Percentiles rank a stretch among this genome's conserved stretches.
These are phyloP conservation scores for Xestia c-nigrum DNA, from an alignment of 2,888 invertebrate species.

Conservation along the genomic window DNA sequence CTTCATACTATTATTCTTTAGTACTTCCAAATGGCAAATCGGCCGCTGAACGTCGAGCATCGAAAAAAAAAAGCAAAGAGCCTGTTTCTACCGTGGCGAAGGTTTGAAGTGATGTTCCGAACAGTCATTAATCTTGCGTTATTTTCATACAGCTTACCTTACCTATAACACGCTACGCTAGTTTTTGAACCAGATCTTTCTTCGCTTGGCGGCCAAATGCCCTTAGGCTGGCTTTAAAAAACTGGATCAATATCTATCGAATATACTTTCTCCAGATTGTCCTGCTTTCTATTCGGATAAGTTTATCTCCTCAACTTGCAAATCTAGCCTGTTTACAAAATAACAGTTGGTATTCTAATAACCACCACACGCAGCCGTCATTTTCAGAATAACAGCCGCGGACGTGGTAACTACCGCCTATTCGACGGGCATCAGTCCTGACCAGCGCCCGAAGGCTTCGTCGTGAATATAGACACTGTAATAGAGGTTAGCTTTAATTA, in stretches of 20 bases:
- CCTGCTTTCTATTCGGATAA: slow-evolving; percentile 32
- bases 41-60: background rate
- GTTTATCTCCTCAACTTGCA: background rate
- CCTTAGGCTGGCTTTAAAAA: slow-evolving; percentile 15
- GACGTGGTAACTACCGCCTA: slow-evolving; percentile 42
- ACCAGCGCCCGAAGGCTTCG: slow-evolving; percentile 27
- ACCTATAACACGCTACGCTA: background rate
- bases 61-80: background rate
- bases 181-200: background rate
- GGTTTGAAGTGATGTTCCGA: background rate
- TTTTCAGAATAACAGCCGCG: slow-evolving; percentile 48
- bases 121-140: background rate
- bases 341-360: slow-evolving; percentile 19
- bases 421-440: slow-evolving; percentile 46
- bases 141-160: background rate
- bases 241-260: slow-evolving; percentile 13
- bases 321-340: slow-evolving; percentile 11
- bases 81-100: background rate
- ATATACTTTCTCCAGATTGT: slow-evolving; percentile 26
- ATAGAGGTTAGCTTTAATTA: slow-evolving; percentile 19
- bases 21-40: background rate
- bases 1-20: too few relatives aligned
- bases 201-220: background rate
- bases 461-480: slow-evolving; percentile 22
- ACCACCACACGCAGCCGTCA: slow-evolving; percentile 23